A percentile compares a stretch with the other conserved stretches of the same genome.
Conservation (phyloP, 2,113 vertebrate genomes). For the Malurus cyaneus region DNA sequence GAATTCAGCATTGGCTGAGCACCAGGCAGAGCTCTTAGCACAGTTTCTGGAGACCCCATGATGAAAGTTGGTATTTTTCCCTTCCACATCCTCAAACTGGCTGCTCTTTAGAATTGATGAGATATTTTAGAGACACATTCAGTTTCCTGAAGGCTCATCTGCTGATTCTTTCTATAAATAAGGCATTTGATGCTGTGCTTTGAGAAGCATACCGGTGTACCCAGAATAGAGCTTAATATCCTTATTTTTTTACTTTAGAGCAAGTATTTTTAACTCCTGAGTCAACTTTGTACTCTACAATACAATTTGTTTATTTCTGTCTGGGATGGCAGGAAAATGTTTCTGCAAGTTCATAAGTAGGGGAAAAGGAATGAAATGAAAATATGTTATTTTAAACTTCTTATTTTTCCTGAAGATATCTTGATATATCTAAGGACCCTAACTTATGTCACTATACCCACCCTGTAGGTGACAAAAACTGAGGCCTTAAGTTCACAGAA, state of each 20-base stretch:
- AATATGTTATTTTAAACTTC: neutral
- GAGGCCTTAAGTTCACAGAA: neutral
- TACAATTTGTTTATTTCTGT: neutral
- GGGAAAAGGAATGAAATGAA: neutral
- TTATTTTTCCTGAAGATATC: neutral
- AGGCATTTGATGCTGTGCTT: neutral
- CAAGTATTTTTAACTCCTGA: neutral
- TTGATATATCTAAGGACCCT: neutral
- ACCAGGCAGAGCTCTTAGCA: neutral
- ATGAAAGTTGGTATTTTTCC: neutral
- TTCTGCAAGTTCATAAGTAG: neutral
- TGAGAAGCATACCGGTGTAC: neutral
- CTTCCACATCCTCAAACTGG: neutral
- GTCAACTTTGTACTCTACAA: neutral
- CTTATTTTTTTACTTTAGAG: neutral
- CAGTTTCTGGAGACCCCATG: neutral
- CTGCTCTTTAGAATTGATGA: neutral
- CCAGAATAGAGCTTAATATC: neutral
- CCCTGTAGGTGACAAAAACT: neutral
- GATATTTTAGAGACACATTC: neutral
- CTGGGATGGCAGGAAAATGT: neutral
- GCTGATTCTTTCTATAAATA: neutral
- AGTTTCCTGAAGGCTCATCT: neutral
- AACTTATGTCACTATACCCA: neutral
- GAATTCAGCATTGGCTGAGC: neutral